phyloP scores from a whole-genome alignment of 2,797 vertebrate genomes.

The Spinus olivaceus region DNA sequence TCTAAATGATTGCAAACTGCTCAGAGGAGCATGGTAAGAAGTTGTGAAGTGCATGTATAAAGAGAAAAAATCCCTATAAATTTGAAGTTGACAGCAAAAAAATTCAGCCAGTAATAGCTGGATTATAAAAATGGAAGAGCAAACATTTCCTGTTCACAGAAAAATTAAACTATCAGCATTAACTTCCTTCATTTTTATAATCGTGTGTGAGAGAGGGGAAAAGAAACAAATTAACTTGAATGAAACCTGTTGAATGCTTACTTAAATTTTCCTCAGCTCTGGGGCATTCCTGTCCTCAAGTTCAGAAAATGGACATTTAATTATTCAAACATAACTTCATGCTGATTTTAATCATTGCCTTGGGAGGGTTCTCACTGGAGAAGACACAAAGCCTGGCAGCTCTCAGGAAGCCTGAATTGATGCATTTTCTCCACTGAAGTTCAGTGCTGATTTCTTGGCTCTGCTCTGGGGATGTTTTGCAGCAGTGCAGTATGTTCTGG shows the following conservation, averaged over 20 bases:
- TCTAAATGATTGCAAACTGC: not conserved
- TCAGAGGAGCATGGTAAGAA: not conserved
- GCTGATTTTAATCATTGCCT: not conserved
- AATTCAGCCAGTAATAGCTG: not conserved
- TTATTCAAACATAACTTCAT: not conserved
- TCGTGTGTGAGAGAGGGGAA: fast-evolving
- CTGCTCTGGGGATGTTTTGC: not conserved
- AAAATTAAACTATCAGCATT: not conserved
- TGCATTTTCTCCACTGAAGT: not conserved
- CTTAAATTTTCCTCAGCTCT: not conserved
- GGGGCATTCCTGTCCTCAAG: not conserved
- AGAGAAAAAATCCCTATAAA: not conserved
- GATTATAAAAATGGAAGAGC: not conserved
- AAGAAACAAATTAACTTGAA: not conserved
- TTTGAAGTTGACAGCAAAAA: not conserved
- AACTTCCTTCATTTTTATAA: not conserved
- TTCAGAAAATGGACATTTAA: not conserved
- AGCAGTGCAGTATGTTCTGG: not conserved
- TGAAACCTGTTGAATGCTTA: not conserved
- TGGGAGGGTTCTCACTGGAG: not conserved
- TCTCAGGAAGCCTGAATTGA: not conserved
- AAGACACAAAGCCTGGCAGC: not conserved
- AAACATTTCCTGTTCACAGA: not conserved
- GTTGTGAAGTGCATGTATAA: not conserved
- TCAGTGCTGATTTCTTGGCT: not conserved